Conservation (phyloP, 2,797 vertebrate genomes). For the Chlorospingus flavigularis region DNA sequence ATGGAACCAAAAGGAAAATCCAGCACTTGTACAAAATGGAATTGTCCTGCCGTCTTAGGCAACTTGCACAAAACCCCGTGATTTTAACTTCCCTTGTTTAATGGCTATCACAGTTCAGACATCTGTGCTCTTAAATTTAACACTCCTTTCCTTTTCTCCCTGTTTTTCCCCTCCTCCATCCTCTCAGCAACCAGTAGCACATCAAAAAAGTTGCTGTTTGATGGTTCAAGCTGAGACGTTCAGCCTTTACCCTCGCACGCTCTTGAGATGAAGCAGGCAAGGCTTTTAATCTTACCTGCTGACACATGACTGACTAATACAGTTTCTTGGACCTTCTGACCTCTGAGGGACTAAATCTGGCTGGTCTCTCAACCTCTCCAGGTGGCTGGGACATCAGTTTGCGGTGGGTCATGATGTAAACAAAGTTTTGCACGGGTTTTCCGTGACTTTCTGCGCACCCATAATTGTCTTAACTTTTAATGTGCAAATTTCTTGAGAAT, state of each 20-base stretch:
- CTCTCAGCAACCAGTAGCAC: slow-evolving; percentile 46
- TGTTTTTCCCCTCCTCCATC: slow-evolving; percentile 3
- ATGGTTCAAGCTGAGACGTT: slow-evolving; percentile 26
- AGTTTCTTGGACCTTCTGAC: slow-evolving; percentile 59
- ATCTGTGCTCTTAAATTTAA: slow-evolving; percentile 7
- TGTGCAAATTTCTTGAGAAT: neutral
- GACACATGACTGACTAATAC: slow-evolving; percentile 56
- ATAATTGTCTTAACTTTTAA: neutral
- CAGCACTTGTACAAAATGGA: neutral
- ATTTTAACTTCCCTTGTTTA: neutral
- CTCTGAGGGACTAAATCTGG: neutral
- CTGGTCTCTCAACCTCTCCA: slow-evolving; percentile 1
- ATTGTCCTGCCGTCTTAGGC: neutral
- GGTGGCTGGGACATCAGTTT: slow-evolving; percentile 17
- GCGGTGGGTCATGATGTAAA: neutral
- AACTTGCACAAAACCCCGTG: neutral
- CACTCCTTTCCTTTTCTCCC: neutral
- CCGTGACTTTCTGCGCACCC: neutral
- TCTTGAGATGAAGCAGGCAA: slow-evolving; percentile 35
- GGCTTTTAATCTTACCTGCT: slow-evolving; percentile 57
- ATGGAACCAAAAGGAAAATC: neutral
- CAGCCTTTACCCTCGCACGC: slow-evolving; percentile 9
- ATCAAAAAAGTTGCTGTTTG: slow-evolving; percentile 35
- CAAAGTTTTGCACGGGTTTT: neutral
- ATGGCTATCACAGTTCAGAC: neutral